A percentile compares a stretch with the other conserved stretches of the same genome.
phyloP scores from a whole-genome alignment of 1,140 invertebrate species.

The Samia ricini region DNA sequence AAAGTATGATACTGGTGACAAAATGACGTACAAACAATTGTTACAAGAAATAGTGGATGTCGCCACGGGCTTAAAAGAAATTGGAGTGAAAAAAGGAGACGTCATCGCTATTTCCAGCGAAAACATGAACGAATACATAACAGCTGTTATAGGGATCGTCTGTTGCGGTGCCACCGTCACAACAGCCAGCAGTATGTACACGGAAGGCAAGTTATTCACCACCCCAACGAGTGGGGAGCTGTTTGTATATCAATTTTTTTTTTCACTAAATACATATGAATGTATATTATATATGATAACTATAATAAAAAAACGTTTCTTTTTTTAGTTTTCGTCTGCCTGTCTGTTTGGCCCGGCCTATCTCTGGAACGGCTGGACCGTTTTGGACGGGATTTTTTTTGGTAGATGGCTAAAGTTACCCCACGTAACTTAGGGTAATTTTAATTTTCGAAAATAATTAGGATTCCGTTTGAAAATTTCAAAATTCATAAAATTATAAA shows the following conservation, averaged over 20 bases:
- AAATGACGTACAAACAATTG: slow-evolving; percentile 22
- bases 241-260: no score
- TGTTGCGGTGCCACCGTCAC: slow-evolving; percentile 21
- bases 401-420: no score
- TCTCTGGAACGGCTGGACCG: no score
- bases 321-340: no score
- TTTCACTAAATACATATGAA: no score
- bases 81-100: slow-evolving; percentile 26
- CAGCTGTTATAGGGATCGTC: slow-evolving; percentile 14
- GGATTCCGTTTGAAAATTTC: no score
- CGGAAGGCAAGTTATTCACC: slow-evolving; percentile 15
- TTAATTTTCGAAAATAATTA: no score
- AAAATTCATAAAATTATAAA: no score
- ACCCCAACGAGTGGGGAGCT: no score
- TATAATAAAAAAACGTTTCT: neutral
- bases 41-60: slow-evolving; percentile 22
- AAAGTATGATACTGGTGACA: slow-evolving; percentile 7
- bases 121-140: slow-evolving; percentile 22
- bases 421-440: no score
- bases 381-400: no score
- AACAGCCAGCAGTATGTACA: slow-evolving; percentile 11
- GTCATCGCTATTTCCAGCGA: slow-evolving; percentile 21
- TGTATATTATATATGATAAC: neutral
- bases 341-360: no score
- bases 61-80: slow-evolving; percentile 15